Base-by-base conservation (phyloP, 2,888 invertebrate genomes). In the Torymus tubicola region DNA sequence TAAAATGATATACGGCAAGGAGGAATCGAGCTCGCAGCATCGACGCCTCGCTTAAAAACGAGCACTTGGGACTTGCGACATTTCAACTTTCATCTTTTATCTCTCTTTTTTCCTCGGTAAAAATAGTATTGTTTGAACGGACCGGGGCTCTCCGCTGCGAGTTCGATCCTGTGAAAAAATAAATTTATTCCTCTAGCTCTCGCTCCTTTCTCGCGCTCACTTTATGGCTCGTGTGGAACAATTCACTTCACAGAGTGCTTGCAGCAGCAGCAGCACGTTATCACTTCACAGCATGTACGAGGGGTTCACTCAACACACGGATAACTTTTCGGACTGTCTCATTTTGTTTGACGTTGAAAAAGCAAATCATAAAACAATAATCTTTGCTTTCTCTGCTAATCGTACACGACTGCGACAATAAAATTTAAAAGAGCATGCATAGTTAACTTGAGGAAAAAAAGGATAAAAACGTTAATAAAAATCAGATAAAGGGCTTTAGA, bases 201-300 rank as follows among this genome's bases (percentile, higher is more conserved):
- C 55, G 31, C 21, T 70, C 63, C 64, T 64, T 42, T 61, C 61
- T 61, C 52, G 2, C n/a, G 16, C 31, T 58, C 24, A n/a, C 60
- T 75, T 69, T 73, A 76, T 82, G 82, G 72, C 84, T 84, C 83
- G 83, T 72, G 76, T 81, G 83, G 83, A 85, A 84, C 79, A 84
- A 83, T 83, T 80, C 80, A 72, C 83, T 82, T 79, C 65, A 82
- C 80, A 71, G 70, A 73, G 67, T 76, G 77, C 81, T 61, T 50
- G 70, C 67, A 77, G 55, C 68, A 61, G 61, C 60, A 63, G 68
- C 63, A 69, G 63, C 76, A 77, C 75, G 31, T 79, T 80, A 80
- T 80, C 83, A 77, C 81, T 81, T 81, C 64, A 63, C 79, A 76
- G 75, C 63, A 72, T 61, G 69, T 67, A 79, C 78, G 71, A 24